Base-by-base conservation (phyloP, 2,113 vertebrate species). In the Toxotes chatareus region DNA sequence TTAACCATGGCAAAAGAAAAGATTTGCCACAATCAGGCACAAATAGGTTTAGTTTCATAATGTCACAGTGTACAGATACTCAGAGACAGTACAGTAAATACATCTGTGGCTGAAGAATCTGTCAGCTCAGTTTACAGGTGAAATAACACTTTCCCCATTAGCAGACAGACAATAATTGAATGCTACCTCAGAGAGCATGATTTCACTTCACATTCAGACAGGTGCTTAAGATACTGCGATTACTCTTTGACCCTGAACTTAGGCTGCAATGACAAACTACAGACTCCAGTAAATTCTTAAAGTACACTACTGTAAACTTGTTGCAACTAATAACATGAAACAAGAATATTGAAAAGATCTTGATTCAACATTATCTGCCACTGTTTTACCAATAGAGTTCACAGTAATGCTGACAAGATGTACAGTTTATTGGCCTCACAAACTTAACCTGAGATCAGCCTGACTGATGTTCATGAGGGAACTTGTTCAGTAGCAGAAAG, bases 111-210 rank as follows among this genome's bases (percentile, higher is more conserved):
- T 55, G 53, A 27, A 65, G 51, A n/a, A 53, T 60, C 36, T 57
- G 63, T 73, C 76, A 57, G 56, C 51, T 59, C 46, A 32, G 63
- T 42, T 46, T 44, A 61, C 46, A 82, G 65, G 49, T 74, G 19
- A 57, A 77, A 27, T 64, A 66, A 62, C 59, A 55, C 53, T 74
- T 40, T 74, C 40, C 21, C 57, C 62, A 36, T 69, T 64, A 72
- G 49, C 73, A 73, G 68, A 85, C 76, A 81, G 68, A 78, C 73
- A 64, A 59, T 78, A 65, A 85, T 75, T 81, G 65, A 80, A 79
- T 46, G 40, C 32, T 67, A 19, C 66, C 3, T 74, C 7, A 21
- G 36, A 7, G 4, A 63, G 9, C 38, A 73, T 19, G 23, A n/a
- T 82, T 75, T 60, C 49, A 62, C 66, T 32, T 49, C 38, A 61